Evolutionary conservation across 2,888 invertebrate genomes (phyloP), one percentile per base, ranked within the genome.

Genomic region (Oxytorus armatus): DNA sequence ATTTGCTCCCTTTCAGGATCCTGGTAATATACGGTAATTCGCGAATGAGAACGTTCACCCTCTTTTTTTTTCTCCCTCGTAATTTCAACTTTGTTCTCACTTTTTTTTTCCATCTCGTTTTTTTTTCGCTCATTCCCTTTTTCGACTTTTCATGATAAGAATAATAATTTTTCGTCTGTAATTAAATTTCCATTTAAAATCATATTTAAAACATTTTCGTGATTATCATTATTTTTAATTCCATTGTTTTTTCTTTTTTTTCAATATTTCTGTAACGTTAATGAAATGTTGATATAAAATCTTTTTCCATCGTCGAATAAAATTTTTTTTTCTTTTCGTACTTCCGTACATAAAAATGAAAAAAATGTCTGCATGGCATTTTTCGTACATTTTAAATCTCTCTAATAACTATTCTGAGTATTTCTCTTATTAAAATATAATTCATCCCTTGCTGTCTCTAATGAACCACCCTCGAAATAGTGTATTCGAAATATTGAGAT

Each of bases 1-100:
- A 11, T 42, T 39, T 14, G 11, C 23, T 1, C 2, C 23, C 7
- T 44, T 42, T 42, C 25, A 7, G 16, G 42, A 23, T 61, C 47
- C 10, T 36, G 3, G 10, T 11, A 11, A 53, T 23, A 36, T 47
- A 65, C 10, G 49, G n/a, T 21, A 25, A 36, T 33, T 18, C 49
- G 21, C 16, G 51, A 39, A 36, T 18, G 14, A 55, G 53, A 63
- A 65, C 39, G 57, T 73, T 63, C 44, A 53, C 53, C 23, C 29
- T 44, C 73, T 61, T 66, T 47, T 53, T 51, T 25, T 51, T 29
- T 21, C 18, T 42, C 66, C 53, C 8, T 14, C 10, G 23, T n/a
- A n/a, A 47, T 70, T 57, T 61, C 39, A n/a, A 42, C 14, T 14
- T 16, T 47, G 11, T 51, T 8, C 51, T 36, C 36, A 49, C 53